Percentiles rank a stretch among this genome's conserved stretches.
Evolutionary conservation across 2,797 vertebrate genomes (phyloP).

Genomic region (Octomys mimax): DNA sequence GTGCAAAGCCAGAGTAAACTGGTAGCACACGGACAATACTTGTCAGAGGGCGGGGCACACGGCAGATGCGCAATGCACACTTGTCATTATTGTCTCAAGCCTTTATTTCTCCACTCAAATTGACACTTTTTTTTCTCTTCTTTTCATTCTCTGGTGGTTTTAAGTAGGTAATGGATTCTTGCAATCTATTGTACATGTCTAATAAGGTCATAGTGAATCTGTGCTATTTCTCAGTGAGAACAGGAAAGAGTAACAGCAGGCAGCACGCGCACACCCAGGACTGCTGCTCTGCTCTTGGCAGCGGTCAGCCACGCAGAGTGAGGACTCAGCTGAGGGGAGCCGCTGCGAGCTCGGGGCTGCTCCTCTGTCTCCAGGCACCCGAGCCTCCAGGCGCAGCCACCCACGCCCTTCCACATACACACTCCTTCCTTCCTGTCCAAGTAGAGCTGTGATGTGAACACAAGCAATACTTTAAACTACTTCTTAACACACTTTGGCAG

Average conservation of each 20-base stretch:
- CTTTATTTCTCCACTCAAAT: not conserved
- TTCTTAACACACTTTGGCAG: not conserved
- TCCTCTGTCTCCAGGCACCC: fast-evolving
- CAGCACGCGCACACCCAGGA: not conserved
- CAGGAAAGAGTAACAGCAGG: not conserved
- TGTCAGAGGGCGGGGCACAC: not conserved
- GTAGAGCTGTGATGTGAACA: not conserved
- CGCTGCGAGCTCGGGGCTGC: not conserved
- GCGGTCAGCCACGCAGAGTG: not conserved
- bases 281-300: not conserved
- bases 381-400: not conserved
- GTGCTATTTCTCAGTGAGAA: slow-evolving; percentile 1
- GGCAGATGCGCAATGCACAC: not conserved
- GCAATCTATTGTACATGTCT: not conserved
- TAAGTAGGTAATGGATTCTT: not conserved
- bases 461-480: not conserved
- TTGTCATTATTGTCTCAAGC: not conserved
- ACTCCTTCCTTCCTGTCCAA: not conserved
- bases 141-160: not conserved
- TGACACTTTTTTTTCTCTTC: not conserved
- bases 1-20: not conserved
- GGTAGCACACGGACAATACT: not conserved
- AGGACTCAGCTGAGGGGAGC: too few relatives aligned
- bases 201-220: not conserved
- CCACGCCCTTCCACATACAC: not conserved